Percentiles rank a stretch among this genome's conserved stretches.
Conservation (phyloP, 2,113 vertebrate species). For the Zingel zingel region DNA sequence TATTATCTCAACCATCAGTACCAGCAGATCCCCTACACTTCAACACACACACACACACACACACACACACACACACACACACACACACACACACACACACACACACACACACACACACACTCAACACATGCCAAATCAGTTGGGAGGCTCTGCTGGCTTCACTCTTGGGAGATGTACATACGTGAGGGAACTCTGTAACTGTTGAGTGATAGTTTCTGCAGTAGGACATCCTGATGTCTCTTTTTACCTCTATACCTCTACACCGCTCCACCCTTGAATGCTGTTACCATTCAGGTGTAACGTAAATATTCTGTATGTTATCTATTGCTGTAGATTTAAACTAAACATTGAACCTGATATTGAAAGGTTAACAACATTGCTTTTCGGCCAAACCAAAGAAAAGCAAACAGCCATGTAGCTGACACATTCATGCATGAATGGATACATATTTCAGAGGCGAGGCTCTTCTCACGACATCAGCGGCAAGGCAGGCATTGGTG, state of each 20-base stretch:
- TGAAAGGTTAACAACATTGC: background rate
- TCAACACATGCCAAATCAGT: background rate
- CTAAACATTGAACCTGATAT: background rate
- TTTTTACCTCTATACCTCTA: conserved; percentile 24
- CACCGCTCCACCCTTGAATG: conserved; percentile 22
- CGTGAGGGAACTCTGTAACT: conserved; percentile 37
- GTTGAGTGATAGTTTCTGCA: conserved; percentile 51
- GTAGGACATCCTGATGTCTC: conserved; percentile 30
- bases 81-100: background rate
- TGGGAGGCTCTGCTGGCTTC: background rate
- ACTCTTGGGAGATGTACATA: background rate
- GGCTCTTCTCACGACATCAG: conserved; percentile 55
- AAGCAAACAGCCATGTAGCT: background rate
- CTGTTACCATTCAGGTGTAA: conserved; percentile 1
- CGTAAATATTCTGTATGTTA: background rate
- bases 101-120: background rate
- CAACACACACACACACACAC: conserved; percentile 19
- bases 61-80: conserved; percentile 1
- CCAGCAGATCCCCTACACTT: conserved; percentile 29
- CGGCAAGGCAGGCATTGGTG: conserved; percentile 32
- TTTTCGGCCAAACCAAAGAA: background rate
- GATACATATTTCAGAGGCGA: background rate
- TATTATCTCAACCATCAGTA: conserved; percentile 41
- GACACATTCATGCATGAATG: background rate
- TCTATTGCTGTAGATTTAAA: background rate